phyloP scores from a whole-genome alignment of 2,113 vertebrate genomes.

The Pterocles orientalis region DNA sequence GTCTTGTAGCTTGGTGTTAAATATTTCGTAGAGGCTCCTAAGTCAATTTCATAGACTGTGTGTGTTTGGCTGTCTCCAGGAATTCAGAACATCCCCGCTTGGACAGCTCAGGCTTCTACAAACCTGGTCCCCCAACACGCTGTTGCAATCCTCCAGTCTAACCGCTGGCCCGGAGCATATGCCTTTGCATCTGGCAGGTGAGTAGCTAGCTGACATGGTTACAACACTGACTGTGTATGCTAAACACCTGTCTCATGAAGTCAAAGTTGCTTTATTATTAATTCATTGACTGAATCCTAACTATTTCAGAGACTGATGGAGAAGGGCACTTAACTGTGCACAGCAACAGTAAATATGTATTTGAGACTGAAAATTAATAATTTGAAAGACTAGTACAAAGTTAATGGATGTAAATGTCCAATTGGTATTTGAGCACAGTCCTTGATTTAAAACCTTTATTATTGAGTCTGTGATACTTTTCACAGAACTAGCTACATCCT shows the following conservation, averaged over 20 bases:
- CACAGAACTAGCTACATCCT: background rate
- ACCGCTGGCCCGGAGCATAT: constrained; percentile 92
- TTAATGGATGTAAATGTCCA: background rate
- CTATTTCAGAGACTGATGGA: background rate
- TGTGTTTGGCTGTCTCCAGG: constrained; percentile 72
- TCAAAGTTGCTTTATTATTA: background rate
- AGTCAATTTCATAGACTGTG: background rate
- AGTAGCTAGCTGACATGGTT: constrained; percentile 3
- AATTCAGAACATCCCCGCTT: constrained; percentile 82
- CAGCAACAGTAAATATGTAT: background rate
- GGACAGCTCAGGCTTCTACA: constrained; percentile 84
- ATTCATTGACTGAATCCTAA: background rate
- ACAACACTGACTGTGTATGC: background rate
- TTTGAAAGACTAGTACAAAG: background rate
- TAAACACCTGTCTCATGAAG: background rate
- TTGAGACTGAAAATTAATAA: background rate
- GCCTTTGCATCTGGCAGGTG: constrained; percentile 88
- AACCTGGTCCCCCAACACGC: constrained; percentile 82
- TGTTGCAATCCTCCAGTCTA: constrained; percentile 85
- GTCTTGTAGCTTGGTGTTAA: background rate
- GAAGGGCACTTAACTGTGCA: background rate
- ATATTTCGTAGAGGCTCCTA: background rate
- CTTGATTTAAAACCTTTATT: background rate
- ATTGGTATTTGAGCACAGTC: background rate
- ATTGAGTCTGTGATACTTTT: background rate